phyloP scores from a whole-genome alignment of 2,113 vertebrate genomes.

The Oplegnathus fasciatus region DNA sequence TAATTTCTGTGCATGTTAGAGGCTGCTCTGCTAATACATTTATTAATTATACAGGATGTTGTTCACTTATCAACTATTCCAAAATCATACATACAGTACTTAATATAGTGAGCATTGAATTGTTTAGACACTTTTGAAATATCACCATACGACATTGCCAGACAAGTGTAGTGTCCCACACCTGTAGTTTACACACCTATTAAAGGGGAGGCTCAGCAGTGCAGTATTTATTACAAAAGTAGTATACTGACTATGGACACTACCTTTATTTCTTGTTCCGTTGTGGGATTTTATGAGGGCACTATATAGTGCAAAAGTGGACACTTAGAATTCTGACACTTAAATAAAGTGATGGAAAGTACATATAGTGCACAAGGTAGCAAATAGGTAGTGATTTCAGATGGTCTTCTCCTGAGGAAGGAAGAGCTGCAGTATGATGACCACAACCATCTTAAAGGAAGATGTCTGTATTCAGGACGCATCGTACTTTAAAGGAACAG shows the following conservation, averaged over 20 bases:
- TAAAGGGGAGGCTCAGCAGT: background rate
- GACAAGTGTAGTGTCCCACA: background rate
- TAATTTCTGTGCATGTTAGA: background rate
- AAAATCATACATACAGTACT: background rate
- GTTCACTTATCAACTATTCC: background rate
- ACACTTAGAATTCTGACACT: too few species aligned
- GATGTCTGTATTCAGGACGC: background rate
- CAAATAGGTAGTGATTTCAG: too few species aligned
- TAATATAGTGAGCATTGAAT: background rate
- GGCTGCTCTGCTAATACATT: background rate
- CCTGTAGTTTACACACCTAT: background rate
- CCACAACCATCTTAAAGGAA: background rate
- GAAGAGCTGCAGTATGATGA: background rate
- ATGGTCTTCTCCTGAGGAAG: too few species aligned
- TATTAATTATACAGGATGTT: background rate
- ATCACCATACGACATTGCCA: too few species aligned
- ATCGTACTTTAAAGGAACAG: too few species aligned
- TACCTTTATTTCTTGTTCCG: too few species aligned
- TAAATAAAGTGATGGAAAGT: too few species aligned
- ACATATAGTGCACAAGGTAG: too few species aligned
- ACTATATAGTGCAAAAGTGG: too few species aligned
- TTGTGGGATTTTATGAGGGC: too few species aligned
- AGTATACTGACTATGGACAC: background rate
- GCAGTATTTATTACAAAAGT: background rate
- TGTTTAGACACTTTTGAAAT: background rate